Evolutionary conservation across 1,140 invertebrate genomes (phyloP).

Genomic region (Coenobita brevimanus): DNA sequence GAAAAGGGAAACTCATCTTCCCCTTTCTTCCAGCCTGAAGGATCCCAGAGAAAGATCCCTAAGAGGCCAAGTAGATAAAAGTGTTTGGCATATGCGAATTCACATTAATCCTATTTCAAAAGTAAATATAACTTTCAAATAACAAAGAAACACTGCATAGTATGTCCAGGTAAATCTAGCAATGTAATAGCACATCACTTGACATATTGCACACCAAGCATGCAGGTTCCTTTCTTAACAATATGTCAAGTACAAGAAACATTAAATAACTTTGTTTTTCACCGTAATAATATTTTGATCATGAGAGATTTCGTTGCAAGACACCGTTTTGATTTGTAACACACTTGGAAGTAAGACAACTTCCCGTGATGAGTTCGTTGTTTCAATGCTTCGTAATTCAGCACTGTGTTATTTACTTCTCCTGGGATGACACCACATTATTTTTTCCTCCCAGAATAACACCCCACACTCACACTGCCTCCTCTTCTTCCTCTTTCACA

Average conservation of each 20-base stretch:
- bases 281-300: slow-evolving; percentile 52
- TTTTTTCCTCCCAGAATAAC: not conserved
- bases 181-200: slow-evolving; percentile 60
- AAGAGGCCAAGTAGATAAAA: slow-evolving; percentile 41
- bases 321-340: slow-evolving; percentile 44
- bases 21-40: slow-evolving; percentile 7
- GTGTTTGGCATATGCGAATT: slow-evolving; percentile 66
- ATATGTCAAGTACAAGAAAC: slow-evolving; percentile 62
- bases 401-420: not conserved
- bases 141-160: slow-evolving; percentile 67
- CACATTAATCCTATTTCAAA: slow-evolving; percentile 66
- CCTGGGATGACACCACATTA: not conserved
- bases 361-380: slow-evolving; percentile 42
- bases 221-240: slow-evolving; percentile 52
- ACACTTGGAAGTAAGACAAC: slow-evolving; percentile 15
- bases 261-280: slow-evolving; percentile 22
- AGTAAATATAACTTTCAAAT: slow-evolving; percentile 66
- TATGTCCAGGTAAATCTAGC: slow-evolving; percentile 65
- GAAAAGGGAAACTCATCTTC: not conserved
- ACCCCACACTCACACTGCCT: slow-evolving; percentile 15
- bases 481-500: slow-evolving; percentile 51
- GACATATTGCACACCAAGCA: slow-evolving; percentile 66
- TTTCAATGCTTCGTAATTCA: slow-evolving; percentile 35
- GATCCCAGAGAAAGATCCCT: slow-evolving; percentile 36
- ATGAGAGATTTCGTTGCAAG: slow-evolving; percentile 53